Evolutionary conservation across 1,140 invertebrate species (phyloP), one percentile per base, ranked within the genome.

Genomic region (Chrysopa pallens): DNA sequence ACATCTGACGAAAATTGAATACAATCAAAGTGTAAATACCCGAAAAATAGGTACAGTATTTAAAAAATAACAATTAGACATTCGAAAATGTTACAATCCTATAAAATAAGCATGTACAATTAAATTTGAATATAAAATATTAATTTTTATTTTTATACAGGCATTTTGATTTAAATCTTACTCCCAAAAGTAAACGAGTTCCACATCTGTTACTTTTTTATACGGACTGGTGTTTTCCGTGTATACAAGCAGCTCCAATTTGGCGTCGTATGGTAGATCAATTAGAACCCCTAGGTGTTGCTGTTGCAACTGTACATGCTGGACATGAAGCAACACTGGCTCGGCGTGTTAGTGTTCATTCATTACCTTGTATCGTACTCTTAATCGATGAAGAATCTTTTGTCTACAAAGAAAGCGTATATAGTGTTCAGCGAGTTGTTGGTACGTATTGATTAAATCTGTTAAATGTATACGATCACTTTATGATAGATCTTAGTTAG

Each of bases 191-290:
- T 59, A 66, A 71, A 31, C 73, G 69, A 37, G 80, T 76, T 23
- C 86, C 89, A 8, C 79, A 84, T 47, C 61, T 95, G 31, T 70
- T 95, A 23, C 73, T 93, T 47, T 87, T 90, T 55, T 94, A 92
- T 60, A 83, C 84, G 5, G 90, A 94, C 59, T 89, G 87, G 78
- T 95, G 90, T 62, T 87, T 90, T 60, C 72, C 84, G 28, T 96
- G 91, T 59, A 72, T 88, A 36, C 75, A 86, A 59, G 73, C 83
- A 12, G 84, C 90, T 41, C 78, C 76, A 4, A 72, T 82, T 6
- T 87, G 89, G 72, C 71, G 84, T 45, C 75, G 80, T 46, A 64
- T 92, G 17, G 76, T 87, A 13, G 78, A 87, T 49, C 81, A 92
- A 38, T 59, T 95, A 8, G 84, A 90, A 53, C 83, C 82, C 4